Conservation (phyloP, 2,888 invertebrate species). For the Folsomia candida region DNA sequence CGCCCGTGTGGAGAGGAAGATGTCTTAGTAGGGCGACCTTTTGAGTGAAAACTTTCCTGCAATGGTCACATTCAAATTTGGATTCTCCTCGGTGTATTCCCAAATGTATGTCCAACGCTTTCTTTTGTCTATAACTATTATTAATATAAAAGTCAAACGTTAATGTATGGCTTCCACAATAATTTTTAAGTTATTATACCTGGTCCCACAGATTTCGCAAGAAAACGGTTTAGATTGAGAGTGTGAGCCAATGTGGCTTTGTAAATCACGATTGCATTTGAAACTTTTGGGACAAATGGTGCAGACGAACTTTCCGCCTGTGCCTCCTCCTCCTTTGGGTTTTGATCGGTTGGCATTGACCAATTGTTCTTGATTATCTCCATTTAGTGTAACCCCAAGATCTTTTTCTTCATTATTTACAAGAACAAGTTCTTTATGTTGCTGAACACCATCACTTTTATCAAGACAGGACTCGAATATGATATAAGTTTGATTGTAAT, state of each 20-base stretch:
- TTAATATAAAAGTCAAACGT: too few relatives aligned
- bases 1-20: conserved; percentile 64
- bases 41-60: conserved; percentile 64
- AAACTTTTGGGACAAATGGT: conserved; percentile 1
- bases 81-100: conserved; percentile 59
- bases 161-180: too few relatives aligned
- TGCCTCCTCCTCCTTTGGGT: not conserved
- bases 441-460: too few relatives aligned
- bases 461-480: too few relatives aligned
- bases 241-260: conserved; percentile 12
- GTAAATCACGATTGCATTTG: conserved; percentile 11
- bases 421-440: too few relatives aligned
- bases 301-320: conserved; percentile 2
- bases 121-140: conserved; percentile 62
- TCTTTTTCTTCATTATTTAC: too few relatives aligned
- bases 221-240: conserved; percentile 50
- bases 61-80: conserved; percentile 59
- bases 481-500: not conserved
- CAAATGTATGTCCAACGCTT: conserved; percentile 63
- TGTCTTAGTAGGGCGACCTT: conserved; percentile 64
- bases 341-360: conserved; percentile 1
- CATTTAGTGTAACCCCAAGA: too few relatives aligned
- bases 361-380: not conserved
- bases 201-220: conserved; percentile 62
- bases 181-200: not conserved